These are phyloP conservation scores for Endotricha flammealis DNA, from an alignment of 2,888 invertebrate species.

Conservation along the genomic window DNA sequence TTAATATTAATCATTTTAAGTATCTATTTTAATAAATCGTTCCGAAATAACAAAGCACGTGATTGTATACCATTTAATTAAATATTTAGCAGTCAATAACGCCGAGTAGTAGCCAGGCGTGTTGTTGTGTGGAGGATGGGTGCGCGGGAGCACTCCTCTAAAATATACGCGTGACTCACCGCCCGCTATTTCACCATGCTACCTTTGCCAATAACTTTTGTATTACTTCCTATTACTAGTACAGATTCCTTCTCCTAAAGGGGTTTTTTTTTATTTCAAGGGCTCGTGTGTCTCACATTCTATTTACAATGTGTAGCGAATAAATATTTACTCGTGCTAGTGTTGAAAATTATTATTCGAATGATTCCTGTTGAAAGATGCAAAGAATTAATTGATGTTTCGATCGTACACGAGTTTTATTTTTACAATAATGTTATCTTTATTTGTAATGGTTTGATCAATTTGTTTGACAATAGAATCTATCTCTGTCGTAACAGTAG, in stretches of 20 bases:
- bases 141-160: conserved; percentile 38
- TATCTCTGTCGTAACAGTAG: too few relatives aligned
- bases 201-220: conserved; percentile 72
- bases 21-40: too few relatives aligned
- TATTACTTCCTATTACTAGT: conserved; percentile 68
- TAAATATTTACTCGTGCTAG: neutral
- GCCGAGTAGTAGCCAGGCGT: conserved; percentile 10
- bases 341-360: neutral
- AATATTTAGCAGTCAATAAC: conserved; percentile 16
- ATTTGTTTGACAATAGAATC: too few relatives aligned
- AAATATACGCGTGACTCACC: conserved; percentile 69
- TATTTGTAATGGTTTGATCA: too few relatives aligned
- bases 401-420: too few relatives aligned
- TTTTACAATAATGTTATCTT: too few relatives aligned
- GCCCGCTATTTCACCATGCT: conserved; percentile 62
- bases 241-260: conserved; percentile 23
- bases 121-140: conserved; percentile 21
- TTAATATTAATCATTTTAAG: too few relatives aligned
- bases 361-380: neutral
- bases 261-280: conserved; percentile 23
- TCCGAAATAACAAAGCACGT: too few relatives aligned
- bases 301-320: conserved; percentile 9
- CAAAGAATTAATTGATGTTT: too few relatives aligned
- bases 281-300: neutral
- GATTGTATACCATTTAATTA: conserved; percentile 11